These are phyloP conservation scores for Drosophila meridionalis DNA, from an alignment of 2,888 invertebrate genomes.

Conservation along the genomic window DNA sequence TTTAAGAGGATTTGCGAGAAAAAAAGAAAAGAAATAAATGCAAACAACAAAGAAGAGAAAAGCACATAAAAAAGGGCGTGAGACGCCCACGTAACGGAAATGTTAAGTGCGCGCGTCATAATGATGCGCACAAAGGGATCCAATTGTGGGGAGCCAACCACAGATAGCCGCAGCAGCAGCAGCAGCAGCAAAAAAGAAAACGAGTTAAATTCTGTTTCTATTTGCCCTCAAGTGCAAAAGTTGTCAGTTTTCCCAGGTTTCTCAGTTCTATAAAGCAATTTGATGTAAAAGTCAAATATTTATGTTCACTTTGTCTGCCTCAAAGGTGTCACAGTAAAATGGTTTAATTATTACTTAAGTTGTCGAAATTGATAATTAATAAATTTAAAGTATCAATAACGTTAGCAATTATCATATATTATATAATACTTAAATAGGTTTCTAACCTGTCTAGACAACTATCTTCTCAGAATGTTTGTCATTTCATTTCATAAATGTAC, in stretches of 20 bases:
- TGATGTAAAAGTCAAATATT: conserved; percentile 24
- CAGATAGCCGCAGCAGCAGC: neutral
- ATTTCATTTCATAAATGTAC: neutral
- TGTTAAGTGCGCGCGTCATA: conserved; percentile 53
- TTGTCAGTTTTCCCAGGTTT: conserved; percentile 27
- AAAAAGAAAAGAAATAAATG: neutral
- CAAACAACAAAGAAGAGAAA: conserved; percentile 33
- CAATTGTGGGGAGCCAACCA: conserved; percentile 43
- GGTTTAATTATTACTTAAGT: conserved; percentile 4
- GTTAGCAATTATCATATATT: neutral
- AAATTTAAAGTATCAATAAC: neutral
- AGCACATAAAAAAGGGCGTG: conserved; percentile 13
- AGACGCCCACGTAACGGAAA: conserved; percentile 15
- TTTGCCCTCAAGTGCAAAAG: conserved; percentile 32
- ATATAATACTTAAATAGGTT: no score
- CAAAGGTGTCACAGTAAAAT: neutral
- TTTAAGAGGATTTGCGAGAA: conserved; percentile 61
- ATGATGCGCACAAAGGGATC: conserved; percentile 52
- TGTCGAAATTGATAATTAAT: neutral
- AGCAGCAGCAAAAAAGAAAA: conserved; percentile 9
- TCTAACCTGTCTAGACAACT: neutral
- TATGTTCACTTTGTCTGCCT: neutral
- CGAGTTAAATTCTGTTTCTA: conserved; percentile 17
- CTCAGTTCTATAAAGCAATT: conserved; percentile 37
- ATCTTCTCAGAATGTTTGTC: neutral